Evolutionary conservation across 2,113 vertebrate species (phyloP).

Genomic region (Garra rufa): DNA sequence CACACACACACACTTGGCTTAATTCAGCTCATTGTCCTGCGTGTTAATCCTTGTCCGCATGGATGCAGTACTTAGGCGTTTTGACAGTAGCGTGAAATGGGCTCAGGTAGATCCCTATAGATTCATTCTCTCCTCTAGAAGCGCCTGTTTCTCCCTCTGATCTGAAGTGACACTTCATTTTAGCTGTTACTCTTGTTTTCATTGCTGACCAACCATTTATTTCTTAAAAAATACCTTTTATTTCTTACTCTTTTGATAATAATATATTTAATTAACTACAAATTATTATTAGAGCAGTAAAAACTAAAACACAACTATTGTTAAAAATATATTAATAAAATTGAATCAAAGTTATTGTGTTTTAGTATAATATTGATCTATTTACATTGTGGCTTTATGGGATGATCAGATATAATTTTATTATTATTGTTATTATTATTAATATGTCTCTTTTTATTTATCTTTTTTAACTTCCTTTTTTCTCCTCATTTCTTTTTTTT

Average conservation of each 20-base stretch:
- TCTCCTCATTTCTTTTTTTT: background rate
- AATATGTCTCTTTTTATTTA: background rate
- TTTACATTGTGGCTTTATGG: background rate
- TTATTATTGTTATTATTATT: background rate
- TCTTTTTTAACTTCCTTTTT: background rate
- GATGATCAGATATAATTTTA: slow-evolving; percentile 4
- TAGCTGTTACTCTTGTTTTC: slow-evolving; percentile 17
- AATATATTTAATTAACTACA: background rate
- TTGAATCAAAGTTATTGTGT: slow-evolving; percentile 6
- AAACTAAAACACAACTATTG: background rate
- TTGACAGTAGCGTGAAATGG: slow-evolving; percentile 72
- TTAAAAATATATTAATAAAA: slow-evolving; percentile 22
- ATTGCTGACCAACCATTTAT: slow-evolving; percentile 4
- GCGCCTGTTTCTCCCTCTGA: slow-evolving; percentile 34
- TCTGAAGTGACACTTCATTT: slow-evolving; percentile 6
- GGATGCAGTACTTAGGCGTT: slow-evolving; percentile 63
- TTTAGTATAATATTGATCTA: slow-evolving; percentile 18
- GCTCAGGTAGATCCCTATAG: slow-evolving; percentile 74
- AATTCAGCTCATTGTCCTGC: slow-evolving; percentile 74
- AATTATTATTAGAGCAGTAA: background rate
- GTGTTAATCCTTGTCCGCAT: slow-evolving; percentile 66
- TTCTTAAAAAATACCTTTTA: background rate
- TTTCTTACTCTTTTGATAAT: background rate
- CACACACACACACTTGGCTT: slow-evolving; percentile 68
- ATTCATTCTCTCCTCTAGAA: slow-evolving; percentile 60